phyloP scores from a whole-genome alignment of 2,888 invertebrate species.

The Hirudinaria manillensis region DNA sequence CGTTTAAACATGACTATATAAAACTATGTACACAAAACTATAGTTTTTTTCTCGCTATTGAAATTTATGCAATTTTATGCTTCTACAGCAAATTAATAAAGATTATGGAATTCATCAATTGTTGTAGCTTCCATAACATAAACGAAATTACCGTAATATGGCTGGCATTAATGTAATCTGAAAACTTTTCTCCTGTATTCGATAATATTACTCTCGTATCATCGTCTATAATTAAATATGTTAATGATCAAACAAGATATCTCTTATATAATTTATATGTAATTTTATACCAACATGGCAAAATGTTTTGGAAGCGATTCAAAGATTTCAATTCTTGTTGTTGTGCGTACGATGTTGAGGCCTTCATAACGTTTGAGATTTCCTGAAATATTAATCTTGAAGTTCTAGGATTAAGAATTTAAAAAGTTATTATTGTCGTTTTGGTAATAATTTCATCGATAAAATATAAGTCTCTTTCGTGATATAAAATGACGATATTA shows the following conservation, averaged over 20 bases:
- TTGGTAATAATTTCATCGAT: too few relatives aligned
- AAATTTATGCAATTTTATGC: too few relatives aligned
- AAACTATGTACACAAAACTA: too few relatives aligned
- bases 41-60: too few relatives aligned
- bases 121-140: too few relatives aligned
- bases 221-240: background rate
- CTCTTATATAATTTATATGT: too few relatives aligned
- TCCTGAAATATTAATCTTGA: background rate
- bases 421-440: too few relatives aligned
- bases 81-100: too few relatives aligned
- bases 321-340: background rate
- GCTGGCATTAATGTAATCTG: slow-evolving; percentile 12
- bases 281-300: background rate
- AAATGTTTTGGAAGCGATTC: slow-evolving; percentile 1
- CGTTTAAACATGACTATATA: too few relatives aligned
- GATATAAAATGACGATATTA: background rate
- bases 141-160: background rate
- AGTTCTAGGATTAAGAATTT: too few relatives aligned
- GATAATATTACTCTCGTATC: background rate
- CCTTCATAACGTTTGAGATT: background rate
- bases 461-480: background rate
- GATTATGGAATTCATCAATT: too few relatives aligned
- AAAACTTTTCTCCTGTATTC: background rate
- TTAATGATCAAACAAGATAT: background rate
- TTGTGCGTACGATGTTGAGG: background rate